Conservation (phyloP, 2,888 invertebrate genomes). For the Drosophila koepferae region DNA sequence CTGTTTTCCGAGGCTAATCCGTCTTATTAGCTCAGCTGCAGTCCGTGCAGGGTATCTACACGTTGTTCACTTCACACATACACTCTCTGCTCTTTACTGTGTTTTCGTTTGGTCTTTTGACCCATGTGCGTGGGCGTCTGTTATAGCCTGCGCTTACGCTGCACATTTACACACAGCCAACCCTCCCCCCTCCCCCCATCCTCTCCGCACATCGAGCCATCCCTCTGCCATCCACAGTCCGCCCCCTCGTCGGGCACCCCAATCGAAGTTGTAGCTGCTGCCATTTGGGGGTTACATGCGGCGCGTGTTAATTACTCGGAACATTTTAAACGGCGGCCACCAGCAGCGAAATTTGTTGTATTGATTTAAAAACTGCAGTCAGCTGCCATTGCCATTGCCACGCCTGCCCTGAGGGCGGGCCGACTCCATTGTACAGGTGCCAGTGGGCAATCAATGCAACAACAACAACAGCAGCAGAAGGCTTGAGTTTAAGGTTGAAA, state of each 20-base stretch:
- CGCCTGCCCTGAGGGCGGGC: not conserved
- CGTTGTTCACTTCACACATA: not conserved
- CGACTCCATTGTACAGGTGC: slow-evolving; percentile 42
- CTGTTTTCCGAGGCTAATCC: no score
- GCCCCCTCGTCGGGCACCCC: not conserved
- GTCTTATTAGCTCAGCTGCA: no score
- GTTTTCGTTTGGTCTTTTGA: slow-evolving; percentile 20
- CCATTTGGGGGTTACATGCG: slow-evolving; percentile 77
- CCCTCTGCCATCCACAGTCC: not conserved
- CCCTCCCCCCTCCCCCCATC: not conserved
- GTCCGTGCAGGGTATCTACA: not conserved
- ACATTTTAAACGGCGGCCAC: slow-evolving; percentile 75
- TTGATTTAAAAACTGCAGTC: slow-evolving; percentile 67
- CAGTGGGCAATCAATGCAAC: slow-evolving; percentile 59
- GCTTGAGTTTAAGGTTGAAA: slow-evolving; percentile 32
- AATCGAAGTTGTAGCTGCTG: slow-evolving; percentile 16
- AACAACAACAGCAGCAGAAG: not conserved
- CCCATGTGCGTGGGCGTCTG: slow-evolving; percentile 20
- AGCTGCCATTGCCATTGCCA: slow-evolving; percentile 13
- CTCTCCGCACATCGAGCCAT: not conserved
- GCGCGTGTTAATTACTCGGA: slow-evolving; percentile 79
- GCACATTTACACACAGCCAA: slow-evolving; percentile 60
- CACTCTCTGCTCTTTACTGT: not conserved
- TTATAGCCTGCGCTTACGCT: slow-evolving; percentile 61
- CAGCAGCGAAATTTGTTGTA: slow-evolving; percentile 73